Base-by-base conservation (phyloP, 2,113 vertebrate species). In the Xerus inauris region DNA sequence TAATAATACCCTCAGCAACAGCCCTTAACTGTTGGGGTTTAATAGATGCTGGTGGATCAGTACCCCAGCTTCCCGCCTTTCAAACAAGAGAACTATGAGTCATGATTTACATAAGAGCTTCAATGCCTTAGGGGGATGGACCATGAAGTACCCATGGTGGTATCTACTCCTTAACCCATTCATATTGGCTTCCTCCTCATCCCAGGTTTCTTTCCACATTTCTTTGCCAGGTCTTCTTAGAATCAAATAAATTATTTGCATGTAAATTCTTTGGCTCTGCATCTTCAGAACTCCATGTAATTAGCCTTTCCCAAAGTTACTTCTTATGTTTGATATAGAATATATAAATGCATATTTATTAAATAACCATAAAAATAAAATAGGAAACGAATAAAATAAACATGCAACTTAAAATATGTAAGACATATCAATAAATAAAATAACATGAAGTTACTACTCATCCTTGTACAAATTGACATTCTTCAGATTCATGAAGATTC, bases 391-490 rank as follows among this genome's bases (percentile, higher is more conserved):
- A n/a, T n/a, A 65, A 76, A 42, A 76, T 79, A 59, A 64, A 13
- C 35, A 54, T 73, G 54, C 22, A 35, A 62, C 51, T 83, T 51
- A 76, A 89, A 86, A 77, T 2, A 69, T 28, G 42, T 20, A 17
- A 83, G 73, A n/a, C 57, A 42, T 49, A 51, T 81, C 16, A 77
- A 32, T 16, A 86, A 57, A 72, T n/a, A 76, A 85, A 94, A 72
- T 35, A 38, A 80, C 40, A 32, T 30, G 9, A 95, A 97, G 32
- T 62, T 89, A 47, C 7, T 94, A 6, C 22, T 93, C 65, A 35
- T 0, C 1, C 4, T 1, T 40, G 26, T 3, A 51, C 16, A 96
- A 96, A 84, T 57, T 2, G 11, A 84, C 45, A 45, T 67, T 42
- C 32, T 19, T 96, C 45, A 89, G 71, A 73, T 35, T 87, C 16